A percentile compares a stretch with the other conserved stretches of the same genome.
Evolutionary conservation across 2,113 vertebrate species (phyloP).

Genomic region (Accipiter cooperii): DNA sequence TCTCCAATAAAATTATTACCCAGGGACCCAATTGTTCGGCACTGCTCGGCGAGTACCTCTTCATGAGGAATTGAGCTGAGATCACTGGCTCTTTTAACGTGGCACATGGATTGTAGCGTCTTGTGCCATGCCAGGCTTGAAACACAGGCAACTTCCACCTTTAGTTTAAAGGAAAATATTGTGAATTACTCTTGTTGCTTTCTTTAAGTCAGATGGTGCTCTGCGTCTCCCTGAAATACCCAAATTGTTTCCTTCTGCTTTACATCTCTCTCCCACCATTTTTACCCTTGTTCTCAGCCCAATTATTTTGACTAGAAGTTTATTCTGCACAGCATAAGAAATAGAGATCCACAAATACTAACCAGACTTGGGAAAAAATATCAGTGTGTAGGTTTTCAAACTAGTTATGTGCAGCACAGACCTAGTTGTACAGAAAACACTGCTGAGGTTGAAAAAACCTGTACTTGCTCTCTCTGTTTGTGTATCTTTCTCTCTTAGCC

Average conservation of each 20-base stretch:
- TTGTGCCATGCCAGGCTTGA: background rate
- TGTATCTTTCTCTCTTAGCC: background rate
- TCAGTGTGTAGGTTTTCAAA: background rate
- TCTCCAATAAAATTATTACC: conserved; percentile 40
- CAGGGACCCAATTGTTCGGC: conserved; percentile 44
- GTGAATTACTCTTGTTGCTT: background rate
- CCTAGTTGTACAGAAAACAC: background rate
- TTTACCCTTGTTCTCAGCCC: background rate
- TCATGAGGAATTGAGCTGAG: background rate
- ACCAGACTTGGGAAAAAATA: background rate
- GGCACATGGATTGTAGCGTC: background rate
- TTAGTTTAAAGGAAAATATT: background rate
- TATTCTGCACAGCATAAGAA: background rate
- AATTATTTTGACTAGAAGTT: conserved; percentile 5
- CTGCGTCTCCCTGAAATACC: background rate
- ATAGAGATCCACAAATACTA: background rate
- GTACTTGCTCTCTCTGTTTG: background rate
- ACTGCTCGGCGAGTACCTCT: background rate
- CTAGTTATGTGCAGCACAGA: background rate
- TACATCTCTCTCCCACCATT: background rate
- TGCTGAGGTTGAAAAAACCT: background rate
- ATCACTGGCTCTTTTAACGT: background rate
- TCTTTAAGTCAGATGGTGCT: background rate
- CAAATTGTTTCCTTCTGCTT: conserved; percentile 12
- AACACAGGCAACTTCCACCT: background rate